Percentiles rank a stretch among this genome's conserved stretches.
phyloP scores from a whole-genome alignment of 2,797 vertebrate species.

The Atherinosoma microstoma region DNA sequence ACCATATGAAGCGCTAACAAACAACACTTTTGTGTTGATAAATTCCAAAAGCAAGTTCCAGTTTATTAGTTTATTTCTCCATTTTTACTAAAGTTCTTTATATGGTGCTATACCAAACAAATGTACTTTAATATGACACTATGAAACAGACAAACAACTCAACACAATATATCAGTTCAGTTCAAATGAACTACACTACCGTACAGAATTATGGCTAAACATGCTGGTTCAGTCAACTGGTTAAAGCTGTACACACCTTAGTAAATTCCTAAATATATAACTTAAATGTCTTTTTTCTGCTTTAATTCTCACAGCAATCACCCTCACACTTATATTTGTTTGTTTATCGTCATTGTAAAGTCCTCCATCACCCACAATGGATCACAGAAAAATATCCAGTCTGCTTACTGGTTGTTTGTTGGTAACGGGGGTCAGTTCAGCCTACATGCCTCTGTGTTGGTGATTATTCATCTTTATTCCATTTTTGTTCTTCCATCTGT shows the following conservation, averaged over 20 bases:
- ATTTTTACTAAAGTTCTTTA: conserved; percentile 1
- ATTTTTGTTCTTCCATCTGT: conserved; percentile 66
- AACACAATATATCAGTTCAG: not conserved
- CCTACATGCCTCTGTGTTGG: conserved; percentile 53
- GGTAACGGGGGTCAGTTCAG: conserved; percentile 30
- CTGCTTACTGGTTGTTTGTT: conserved; percentile 44
- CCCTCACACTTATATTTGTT: conserved; percentile 11
- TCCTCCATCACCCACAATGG: conserved; percentile 57
- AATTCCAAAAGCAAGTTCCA: conserved; percentile 15
- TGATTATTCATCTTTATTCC: conserved; percentile 79
- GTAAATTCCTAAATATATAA: not conserved
- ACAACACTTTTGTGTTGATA: too few relatives aligned
- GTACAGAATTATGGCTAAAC: not conserved
- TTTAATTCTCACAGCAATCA: conserved; percentile 19
- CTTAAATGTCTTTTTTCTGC: conserved; percentile 2
- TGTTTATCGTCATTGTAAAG: conserved; percentile 43
- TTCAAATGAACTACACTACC: not conserved
- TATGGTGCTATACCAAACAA: not conserved
- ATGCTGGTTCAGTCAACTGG: not conserved
- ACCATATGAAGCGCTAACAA: conserved; percentile 5
- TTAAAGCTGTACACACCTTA: conserved; percentile 1
- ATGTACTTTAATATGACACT: not conserved
- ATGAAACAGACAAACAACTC: not conserved
- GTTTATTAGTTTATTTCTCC: not conserved
- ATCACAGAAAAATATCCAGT: conserved; percentile 39